phyloP scores from a whole-genome alignment of 2,113 vertebrate species.

The Pan paniscus region DNA sequence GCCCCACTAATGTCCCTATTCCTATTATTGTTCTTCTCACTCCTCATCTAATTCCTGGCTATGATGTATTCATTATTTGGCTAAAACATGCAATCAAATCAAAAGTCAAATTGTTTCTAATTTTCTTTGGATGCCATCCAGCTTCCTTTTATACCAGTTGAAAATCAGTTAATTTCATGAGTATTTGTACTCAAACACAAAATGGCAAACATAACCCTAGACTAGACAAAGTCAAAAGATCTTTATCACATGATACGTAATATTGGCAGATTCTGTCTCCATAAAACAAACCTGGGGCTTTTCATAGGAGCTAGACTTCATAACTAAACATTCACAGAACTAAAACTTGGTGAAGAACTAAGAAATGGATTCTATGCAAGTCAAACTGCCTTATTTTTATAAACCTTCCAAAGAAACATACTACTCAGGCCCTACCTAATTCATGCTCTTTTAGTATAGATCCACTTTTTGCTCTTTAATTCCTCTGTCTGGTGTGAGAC shows the following conservation, averaged over 20 bases:
- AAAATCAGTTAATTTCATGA: background rate
- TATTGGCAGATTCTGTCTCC: background rate
- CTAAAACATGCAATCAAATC: background rate
- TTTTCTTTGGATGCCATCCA: background rate
- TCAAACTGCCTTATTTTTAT: background rate
- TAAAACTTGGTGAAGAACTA: background rate
- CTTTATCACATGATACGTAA: background rate
- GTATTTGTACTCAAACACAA: conserved; percentile 12
- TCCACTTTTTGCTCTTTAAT: background rate
- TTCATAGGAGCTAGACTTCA: background rate
- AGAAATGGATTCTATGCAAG: background rate
- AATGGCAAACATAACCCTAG: background rate
- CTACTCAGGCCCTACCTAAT: no score
- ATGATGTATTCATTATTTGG: background rate
- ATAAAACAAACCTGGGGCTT: background rate
- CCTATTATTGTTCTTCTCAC: background rate
- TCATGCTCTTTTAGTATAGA: background rate
- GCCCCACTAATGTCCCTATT: background rate
- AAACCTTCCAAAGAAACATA: background rate
- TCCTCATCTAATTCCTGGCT: background rate
- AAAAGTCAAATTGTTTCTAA: background rate
- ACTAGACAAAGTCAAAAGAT: background rate
- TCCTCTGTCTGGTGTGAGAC: background rate
- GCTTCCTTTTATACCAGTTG: background rate
- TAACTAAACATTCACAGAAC: background rate